A percentile compares a stretch with the other conserved stretches of the same genome.
Conservation (phyloP, 1,140 invertebrate species). For the Camponotus pennsylvanicus region DNA sequence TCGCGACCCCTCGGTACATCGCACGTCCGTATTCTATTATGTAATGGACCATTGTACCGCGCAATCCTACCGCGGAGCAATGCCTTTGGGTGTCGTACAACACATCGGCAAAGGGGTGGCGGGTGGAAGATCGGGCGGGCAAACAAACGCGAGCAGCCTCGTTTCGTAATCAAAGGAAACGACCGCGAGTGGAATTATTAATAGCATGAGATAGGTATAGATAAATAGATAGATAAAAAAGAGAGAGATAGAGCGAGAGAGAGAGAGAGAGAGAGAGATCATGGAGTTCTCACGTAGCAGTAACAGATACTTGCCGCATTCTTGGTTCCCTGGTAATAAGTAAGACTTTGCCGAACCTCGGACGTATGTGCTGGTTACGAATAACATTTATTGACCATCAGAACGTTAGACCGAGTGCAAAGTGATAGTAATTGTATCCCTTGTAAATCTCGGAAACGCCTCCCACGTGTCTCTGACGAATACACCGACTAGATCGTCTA, state of each 20-base stretch:
- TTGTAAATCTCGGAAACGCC: slow-evolving; percentile 41
- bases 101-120: slow-evolving; percentile 12
- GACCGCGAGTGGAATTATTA: slow-evolving; percentile 76
- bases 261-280: not conserved
- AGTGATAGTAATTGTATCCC: slow-evolving; percentile 4
- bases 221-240: not conserved
- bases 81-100: slow-evolving; percentile 77
- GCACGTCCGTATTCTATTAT: slow-evolving; percentile 79
- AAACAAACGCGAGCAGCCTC: slow-evolving; percentile 40
- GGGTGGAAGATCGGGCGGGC: slow-evolving; percentile 5
- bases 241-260: not conserved
- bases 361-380: not conserved
- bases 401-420: not conserved
- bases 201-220: slow-evolving; percentile 30
- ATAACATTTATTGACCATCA: slow-evolving; percentile 31
- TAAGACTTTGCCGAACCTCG: not conserved
- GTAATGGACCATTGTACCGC: slow-evolving; percentile 79
- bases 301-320: slow-evolving; percentile 15
- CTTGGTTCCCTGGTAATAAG: slow-evolving; percentile 18
- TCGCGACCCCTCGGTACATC: slow-evolving; percentile 47
- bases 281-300: slow-evolving; percentile 41
- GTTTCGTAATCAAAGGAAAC: slow-evolving; percentile 80
- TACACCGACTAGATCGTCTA: not conserved
- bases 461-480: slow-evolving; percentile 20
- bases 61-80: slow-evolving; percentile 73